Base-by-base conservation (phyloP, 2,888 invertebrate genomes). In the Arenicola marina region DNA sequence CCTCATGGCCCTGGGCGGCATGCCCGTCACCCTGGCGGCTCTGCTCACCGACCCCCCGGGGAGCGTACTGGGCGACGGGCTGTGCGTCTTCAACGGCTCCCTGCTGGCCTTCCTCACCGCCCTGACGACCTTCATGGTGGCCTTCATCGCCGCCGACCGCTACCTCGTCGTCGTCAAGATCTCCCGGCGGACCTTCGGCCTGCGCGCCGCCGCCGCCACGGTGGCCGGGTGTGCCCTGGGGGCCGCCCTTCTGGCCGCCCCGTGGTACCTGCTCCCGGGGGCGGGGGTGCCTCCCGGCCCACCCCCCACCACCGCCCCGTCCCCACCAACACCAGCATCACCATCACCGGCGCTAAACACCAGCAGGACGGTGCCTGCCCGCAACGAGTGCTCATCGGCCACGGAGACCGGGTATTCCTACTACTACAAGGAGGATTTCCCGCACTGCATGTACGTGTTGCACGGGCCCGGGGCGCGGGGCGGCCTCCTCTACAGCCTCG, bases 361-460 rank as follows among this genome's bases (percentile, higher is more conserved):
- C 43, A 38, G n/a, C 43, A 11, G n/a, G 11, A 38, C 11, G 11
- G n/a, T n/a, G n/a, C n/a, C n/a, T n/a, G n/a, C n/a, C n/a, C n/a
- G n/a, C n/a, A n/a, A n/a, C n/a, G n/a, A n/a, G n/a, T n/a, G n/a
- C n/a, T n/a, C n/a, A n/a, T n/a, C n/a, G n/a, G n/a, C n/a, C n/a
- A n/a, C n/a, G n/a, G n/a, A n/a, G n/a, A n/a, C n/a, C n/a, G n/a
- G n/a, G n/a, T n/a, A n/a, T n/a, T n/a, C n/a, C 26, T 21, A 11
- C n/a, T 56, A 15, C 56, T 24, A 28, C 45, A 57, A 57, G 46
- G 4, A 4, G 11, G 57, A 46, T 11, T 59, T n/a, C 34, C 4
- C n/a, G 31, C 59, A 59, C 34, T 59, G 59, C 28, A 59, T 51
- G 51, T 51, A 51, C 26, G 1, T 51, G 7, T 34, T 38, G n/a